Percentiles rank a stretch among this genome's conserved stretches.
Evolutionary conservation across 2,888 invertebrate species (phyloP).

Genomic region (Pyrocoelia pectoralis): DNA sequence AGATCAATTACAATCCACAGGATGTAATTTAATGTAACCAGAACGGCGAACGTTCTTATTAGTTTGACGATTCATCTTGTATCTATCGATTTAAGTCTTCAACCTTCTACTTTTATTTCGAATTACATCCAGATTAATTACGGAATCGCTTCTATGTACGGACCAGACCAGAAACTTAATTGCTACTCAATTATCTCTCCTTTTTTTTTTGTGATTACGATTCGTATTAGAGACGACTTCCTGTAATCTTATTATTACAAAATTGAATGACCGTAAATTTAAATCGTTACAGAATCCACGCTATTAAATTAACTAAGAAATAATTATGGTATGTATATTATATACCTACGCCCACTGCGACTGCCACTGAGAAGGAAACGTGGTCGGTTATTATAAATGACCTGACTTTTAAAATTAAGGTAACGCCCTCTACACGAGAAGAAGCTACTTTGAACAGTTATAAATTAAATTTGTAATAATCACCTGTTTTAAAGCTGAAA

Average conservation of each 20-base stretch:
- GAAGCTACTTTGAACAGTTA: constrained; percentile 24
- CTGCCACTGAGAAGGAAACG: constrained; percentile 25
- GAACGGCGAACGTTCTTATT: constrained; percentile 25
- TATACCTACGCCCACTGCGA: constrained; percentile 30
- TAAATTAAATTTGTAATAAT: constrained; percentile 26
- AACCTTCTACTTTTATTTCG: constrained; percentile 28
- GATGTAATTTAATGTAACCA: neutral
- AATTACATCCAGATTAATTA: constrained; percentile 41
- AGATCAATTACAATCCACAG: too few relatives aligned
- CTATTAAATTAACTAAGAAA: constrained; percentile 30
- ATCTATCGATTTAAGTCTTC: constrained; percentile 15
- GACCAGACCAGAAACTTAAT: neutral
- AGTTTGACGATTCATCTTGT: constrained; percentile 18
- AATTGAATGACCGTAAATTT: constrained; percentile 3
- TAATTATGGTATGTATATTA: constrained; percentile 27
- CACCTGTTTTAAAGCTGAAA: too few relatives aligned
- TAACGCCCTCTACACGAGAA: constrained; percentile 29
- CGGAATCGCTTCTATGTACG: constrained; percentile 27
- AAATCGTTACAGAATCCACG: constrained; percentile 24
- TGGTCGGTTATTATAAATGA: constrained; percentile 24
- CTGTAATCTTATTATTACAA: constrained; percentile 5
- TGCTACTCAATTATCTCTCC: too few relatives aligned
- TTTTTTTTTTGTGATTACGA: neutral
- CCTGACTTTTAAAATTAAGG: constrained; percentile 23
- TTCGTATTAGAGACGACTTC: constrained; percentile 10